Percentiles rank a stretch among this genome's conserved stretches.
Conservation (phyloP, 2,888 invertebrate genomes). For the Cephalotes varians region DNA sequence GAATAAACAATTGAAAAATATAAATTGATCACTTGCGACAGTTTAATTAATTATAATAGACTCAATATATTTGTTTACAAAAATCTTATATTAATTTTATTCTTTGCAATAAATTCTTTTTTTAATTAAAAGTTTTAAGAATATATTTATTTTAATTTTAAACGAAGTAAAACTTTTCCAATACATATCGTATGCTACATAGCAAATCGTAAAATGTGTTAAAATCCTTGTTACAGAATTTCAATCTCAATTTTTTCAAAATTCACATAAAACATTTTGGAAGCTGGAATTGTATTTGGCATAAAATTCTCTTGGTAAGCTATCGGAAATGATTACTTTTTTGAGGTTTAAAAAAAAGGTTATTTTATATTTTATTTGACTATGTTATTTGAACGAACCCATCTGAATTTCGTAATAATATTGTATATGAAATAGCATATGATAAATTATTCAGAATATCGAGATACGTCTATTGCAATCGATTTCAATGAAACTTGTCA, state of each 20-base stretch:
- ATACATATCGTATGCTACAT: background rate
- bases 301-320: background rate
- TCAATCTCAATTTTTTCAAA: constrained; percentile 2
- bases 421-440: background rate
- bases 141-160: background rate
- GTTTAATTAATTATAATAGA: too few relatives aligned
- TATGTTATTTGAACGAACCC: constrained; percentile 1
- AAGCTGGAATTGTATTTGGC: background rate
- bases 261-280: background rate
- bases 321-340: background rate
- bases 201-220: background rate
- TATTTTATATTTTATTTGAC: background rate
- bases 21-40: background rate
- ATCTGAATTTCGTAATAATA: background rate
- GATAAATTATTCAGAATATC: constrained; percentile 1
- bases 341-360: background rate
- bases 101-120: background rate
- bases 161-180: background rate
- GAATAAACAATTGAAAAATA: background rate
- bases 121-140: background rate
- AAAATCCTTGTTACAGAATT: background rate
- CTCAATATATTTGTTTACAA: too few relatives aligned
- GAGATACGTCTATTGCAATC: background rate
- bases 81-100: background rate
- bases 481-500: background rate